A percentile compares a stretch with the other conserved stretches of the same genome.
Evolutionary conservation across 2,888 invertebrate genomes (phyloP).

Genomic region (Lasioglossum lativentre): DNA sequence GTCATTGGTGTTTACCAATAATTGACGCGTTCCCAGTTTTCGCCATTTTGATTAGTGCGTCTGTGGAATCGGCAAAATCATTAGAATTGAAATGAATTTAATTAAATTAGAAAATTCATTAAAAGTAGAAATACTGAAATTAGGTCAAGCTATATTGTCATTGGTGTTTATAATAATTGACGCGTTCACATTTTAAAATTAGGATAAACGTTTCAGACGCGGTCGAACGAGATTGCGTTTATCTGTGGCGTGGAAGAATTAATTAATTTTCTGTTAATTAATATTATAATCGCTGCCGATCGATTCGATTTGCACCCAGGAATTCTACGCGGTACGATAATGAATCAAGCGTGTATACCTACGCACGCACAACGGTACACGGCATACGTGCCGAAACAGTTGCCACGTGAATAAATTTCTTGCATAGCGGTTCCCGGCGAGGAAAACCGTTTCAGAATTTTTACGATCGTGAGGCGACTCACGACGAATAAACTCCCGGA

Average conservation of each 20-base stretch:
- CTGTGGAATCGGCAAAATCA: too few relatives aligned
- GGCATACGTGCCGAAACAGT: conserved; percentile 41
- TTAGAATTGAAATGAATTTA: too few relatives aligned
- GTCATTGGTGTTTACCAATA: too few relatives aligned
- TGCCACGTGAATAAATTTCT: conserved; percentile 47
- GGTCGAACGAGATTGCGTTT: neutral
- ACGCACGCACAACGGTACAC: conserved; percentile 38
- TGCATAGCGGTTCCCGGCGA: conserved; percentile 35
- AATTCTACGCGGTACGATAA: conserved; percentile 35
- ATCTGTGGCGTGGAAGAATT: neutral
- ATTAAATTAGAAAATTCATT: too few relatives aligned
- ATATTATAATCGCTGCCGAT: neutral
- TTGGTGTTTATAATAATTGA: neutral
- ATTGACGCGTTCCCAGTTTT: too few relatives aligned
- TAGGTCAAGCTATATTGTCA: neutral
- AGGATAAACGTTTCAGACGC: neutral
- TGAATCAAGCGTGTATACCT: neutral
- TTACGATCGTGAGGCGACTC: conserved; percentile 12
- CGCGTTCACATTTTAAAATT: neutral
- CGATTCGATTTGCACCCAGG: neutral
- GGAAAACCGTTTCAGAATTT: conserved; percentile 38
- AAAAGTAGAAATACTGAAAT: too few relatives aligned
- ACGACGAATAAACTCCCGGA: conserved; percentile 6
- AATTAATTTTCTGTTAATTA: conserved; percentile 8
- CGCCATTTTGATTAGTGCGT: too few relatives aligned